These are phyloP conservation scores for Nothura maculosa DNA, from an alignment of 2,797 vertebrate species.

Conservation along the genomic window DNA sequence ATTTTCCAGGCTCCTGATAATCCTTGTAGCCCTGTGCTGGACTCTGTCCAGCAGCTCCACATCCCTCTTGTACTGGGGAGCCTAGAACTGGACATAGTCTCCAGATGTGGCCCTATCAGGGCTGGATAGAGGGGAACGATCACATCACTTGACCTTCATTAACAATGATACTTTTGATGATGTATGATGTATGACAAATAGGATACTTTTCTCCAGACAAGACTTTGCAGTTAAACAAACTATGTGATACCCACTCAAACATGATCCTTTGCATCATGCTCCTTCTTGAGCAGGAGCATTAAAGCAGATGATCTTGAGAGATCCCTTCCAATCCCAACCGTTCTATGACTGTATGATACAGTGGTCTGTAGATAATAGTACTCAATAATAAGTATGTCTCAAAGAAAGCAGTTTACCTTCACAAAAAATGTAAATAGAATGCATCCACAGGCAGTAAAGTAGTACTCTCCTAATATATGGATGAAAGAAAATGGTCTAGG, in stretches of 20 bases:
- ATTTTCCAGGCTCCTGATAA: no score
- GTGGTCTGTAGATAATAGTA: not conserved
- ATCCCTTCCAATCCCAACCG: no score
- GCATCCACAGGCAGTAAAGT: not conserved
- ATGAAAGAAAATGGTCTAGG: not conserved
- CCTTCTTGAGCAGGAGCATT: no score
- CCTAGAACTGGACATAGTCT: no score
- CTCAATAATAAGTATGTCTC: not conserved
- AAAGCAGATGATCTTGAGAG: no score
- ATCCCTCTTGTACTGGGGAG: no score
- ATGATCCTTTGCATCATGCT: no score
- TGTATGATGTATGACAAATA: not conserved
- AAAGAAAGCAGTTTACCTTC: not conserved
- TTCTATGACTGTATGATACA: not conserved
- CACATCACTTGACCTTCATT: not conserved
- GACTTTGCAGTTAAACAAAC: not conserved
- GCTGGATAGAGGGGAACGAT: no score
- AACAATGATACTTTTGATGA: not conserved
- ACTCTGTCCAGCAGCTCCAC: no score
- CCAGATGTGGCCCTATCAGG: no score
- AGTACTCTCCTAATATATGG: not conserved
- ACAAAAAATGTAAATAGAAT: not conserved
- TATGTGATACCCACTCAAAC: no score
- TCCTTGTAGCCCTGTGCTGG: no score
- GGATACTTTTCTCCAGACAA: not conserved